Conservation (phyloP, 2,113 vertebrate species). For the Vimba vimba region DNA sequence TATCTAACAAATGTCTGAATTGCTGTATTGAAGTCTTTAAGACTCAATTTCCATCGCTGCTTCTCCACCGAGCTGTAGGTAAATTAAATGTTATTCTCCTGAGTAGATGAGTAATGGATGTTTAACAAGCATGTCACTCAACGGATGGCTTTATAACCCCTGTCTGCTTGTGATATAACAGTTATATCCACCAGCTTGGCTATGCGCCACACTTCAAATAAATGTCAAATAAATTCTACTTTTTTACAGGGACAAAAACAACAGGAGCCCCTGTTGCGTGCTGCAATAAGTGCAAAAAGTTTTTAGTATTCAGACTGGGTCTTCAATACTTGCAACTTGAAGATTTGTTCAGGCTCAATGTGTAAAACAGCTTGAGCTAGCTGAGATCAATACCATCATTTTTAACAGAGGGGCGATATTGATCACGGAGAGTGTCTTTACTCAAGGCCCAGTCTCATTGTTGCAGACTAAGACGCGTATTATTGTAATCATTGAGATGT, state of each 20-base stretch:
- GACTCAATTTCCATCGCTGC: slow-evolving; percentile 2
- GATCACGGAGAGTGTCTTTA: slow-evolving; percentile 65
- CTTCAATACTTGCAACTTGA: slow-evolving; percentile 56
- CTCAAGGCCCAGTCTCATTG: slow-evolving; percentile 55
- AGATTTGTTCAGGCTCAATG: slow-evolving; percentile 71
- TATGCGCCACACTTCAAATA: not conserved
- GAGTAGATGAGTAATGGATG: slow-evolving; percentile 29
- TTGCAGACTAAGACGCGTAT: slow-evolving; percentile 64
- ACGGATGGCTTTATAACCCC: slow-evolving; percentile 19
- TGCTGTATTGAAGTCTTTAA: slow-evolving; percentile 14
- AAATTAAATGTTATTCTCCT: slow-evolving; percentile 35
- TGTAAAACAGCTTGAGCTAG: slow-evolving; percentile 66
- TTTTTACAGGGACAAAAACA: not conserved
- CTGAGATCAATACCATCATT: slow-evolving; percentile 77
- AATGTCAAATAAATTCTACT: slow-evolving; percentile 3
- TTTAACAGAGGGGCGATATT: slow-evolving; percentile 73
- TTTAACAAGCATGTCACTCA: slow-evolving; percentile 42
- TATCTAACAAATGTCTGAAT: not conserved
- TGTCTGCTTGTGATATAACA: slow-evolving; percentile 15
- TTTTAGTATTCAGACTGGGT: slow-evolving; percentile 21
- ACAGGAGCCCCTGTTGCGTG: not conserved
- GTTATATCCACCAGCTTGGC: slow-evolving; percentile 9
- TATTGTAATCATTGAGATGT: slow-evolving; percentile 74
- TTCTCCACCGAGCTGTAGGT: not conserved
- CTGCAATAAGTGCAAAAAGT: not conserved